These are phyloP conservation scores for Helicoverpa armigera DNA, from an alignment of 1,140 invertebrate species.

Conservation along the genomic window DNA sequence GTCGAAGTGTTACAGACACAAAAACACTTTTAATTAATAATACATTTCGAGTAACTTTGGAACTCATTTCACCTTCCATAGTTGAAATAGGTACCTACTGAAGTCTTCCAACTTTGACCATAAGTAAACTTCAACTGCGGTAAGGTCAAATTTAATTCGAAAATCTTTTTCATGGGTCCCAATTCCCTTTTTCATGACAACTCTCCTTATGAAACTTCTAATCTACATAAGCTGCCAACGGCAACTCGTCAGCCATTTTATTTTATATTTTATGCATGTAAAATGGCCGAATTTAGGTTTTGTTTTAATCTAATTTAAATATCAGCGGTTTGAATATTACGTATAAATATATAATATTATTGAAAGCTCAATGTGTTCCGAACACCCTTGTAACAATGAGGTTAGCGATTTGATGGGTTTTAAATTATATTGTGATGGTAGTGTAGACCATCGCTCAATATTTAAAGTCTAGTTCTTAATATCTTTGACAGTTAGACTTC, in stretches of 20 bases:
- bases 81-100: background rate
- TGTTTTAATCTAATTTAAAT: conserved; percentile 45
- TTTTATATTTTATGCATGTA: conserved; percentile 44
- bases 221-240: conserved; percentile 53
- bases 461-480: conserved; percentile 38
- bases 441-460: conserved; percentile 12
- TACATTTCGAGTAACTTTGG: conserved; percentile 55
- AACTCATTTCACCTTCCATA: conserved; percentile 57
- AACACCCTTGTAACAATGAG: conserved; percentile 79
- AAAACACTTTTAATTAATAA: conserved; percentile 64
- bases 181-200: conserved; percentile 58
- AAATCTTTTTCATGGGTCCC: conserved; percentile 72
- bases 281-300: conserved; percentile 44
- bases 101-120: background rate
- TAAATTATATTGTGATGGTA: conserved; percentile 33
- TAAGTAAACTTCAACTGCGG: conserved; percentile 30
- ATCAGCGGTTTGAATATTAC: conserved; percentile 51
- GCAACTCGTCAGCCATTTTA: conserved; percentile 56
- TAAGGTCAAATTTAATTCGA: conserved; percentile 56
- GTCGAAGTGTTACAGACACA: conserved; percentile 75
- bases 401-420: conserved; percentile 63
- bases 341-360: conserved; percentile 74
- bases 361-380: conserved; percentile 82
- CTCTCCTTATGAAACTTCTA: conserved; percentile 44
- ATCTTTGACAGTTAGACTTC: background rate